Percentiles rank a stretch among this genome's conserved stretches.
phyloP scores from a whole-genome alignment of 2,888 invertebrate species.

The Elaeidobius kamerunicus region DNA sequence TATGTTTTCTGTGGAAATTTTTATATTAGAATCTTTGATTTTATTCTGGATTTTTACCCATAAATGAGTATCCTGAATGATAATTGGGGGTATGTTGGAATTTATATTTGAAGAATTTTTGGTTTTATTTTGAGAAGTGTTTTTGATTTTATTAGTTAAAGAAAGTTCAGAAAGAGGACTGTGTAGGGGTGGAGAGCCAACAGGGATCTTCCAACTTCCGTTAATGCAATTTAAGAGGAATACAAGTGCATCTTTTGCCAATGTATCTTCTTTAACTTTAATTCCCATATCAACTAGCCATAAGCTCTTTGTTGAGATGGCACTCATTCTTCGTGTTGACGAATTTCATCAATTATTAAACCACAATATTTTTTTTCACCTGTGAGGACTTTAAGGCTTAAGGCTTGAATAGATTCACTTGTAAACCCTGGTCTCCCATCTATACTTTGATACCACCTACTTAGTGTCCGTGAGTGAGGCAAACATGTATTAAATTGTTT shows the following conservation, averaged over 20 bases:
- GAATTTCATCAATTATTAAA: background rate
- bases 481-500: constrained; percentile 18
- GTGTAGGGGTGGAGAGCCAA: too few species aligned
- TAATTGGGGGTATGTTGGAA: too few species aligned
- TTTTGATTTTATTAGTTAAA: too few species aligned
- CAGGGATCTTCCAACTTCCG: constrained; percentile 1
- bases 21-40: too few species aligned
- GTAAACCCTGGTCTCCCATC: constrained; percentile 12
- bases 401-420: constrained; percentile 8
- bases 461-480: constrained; percentile 15
- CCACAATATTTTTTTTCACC: background rate
- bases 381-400: constrained; percentile 2
- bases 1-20: too few species aligned
- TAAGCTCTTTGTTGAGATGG: background rate
- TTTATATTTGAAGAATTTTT: too few species aligned
- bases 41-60: too few species aligned
- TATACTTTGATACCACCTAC: constrained; percentile 15
- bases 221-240: background rate
- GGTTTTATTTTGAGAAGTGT: too few species aligned
- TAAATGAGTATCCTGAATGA: too few species aligned
- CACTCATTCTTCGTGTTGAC: constrained; percentile 2
- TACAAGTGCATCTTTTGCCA: background rate
- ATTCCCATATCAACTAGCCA: background rate
- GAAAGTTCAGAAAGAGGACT: too few species aligned
- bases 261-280: background rate